Evolutionary conservation across 2,113 vertebrate genomes (phyloP), one percentile per base, ranked within the genome.

Genomic region (Ictalurus punctatus): DNA sequence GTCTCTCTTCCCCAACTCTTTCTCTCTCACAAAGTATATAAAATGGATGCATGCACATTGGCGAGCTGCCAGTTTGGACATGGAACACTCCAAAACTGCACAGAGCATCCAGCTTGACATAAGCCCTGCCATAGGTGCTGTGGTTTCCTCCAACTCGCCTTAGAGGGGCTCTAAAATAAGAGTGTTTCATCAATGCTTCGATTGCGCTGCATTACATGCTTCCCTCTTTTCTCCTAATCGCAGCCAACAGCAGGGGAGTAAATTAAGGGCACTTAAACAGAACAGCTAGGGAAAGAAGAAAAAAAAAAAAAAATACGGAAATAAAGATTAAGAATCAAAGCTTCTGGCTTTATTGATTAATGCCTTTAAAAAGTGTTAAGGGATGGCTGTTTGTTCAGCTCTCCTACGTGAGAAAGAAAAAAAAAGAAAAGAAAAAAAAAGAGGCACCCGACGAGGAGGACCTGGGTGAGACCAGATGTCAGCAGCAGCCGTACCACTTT

Each of bases 51-150:
- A 87, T 79, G 89, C 90, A 86, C 14, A 13, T n/a, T 94, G 95
- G 94, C 93, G 86, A 88, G 85, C 92, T 89, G 92, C 95, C 94
- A 93, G 93, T 92, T 91, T 94, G 91, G 93, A 93, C 94, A 94
- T 94, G 93, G 92, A 93, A 93, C 93, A 94, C 92, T 94, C 93
- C 93, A 93, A 95, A 92, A 91, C 92, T 92, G 88, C 89, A 90
- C 91, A 88, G 89, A 93, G 92, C 90, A 92, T 93, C 93, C 91
- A 89, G 87, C 89, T 12, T 74, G 37, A 85, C 40, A 79, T 79
- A 85, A 79, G 25, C 58, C 83, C 88, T 69, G 88, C 88, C 52
- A 67, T 89, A 85, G 88, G 80, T 81, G 65, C 85, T 34, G 58
- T 34, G 76, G 58, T 79, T 87, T 87, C 73, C 71, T 83, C 87